Base-by-base conservation (phyloP, 2,888 invertebrate species). In the Pimpla rufipes region DNA sequence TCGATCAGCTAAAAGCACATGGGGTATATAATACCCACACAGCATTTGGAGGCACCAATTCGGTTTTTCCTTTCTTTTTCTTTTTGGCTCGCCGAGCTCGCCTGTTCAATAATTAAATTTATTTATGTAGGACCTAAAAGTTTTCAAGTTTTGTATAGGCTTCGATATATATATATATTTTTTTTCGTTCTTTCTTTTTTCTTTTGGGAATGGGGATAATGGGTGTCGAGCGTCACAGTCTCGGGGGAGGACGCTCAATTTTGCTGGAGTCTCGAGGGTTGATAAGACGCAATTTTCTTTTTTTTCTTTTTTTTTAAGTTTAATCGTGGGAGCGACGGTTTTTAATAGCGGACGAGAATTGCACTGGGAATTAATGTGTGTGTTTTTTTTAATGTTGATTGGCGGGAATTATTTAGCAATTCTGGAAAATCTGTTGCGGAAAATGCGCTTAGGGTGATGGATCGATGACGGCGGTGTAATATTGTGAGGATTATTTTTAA, bases 401-500 rank as follows among this genome's bases (percentile, higher is more conserved):
- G 1, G 18, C 18, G 1, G 16, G 2, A 16, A 47, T 47, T 47
- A 47, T 45, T 16, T 3, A 47, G 11, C 3, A 47, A 1, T 16
- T n/a, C 6, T 1, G 4, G n/a, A 3, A n/a, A 57, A 57, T 23
- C 1, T 7, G 1, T 5, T 3, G 21, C 55, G 82, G 67, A 67
- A 67, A 82, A 78, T 82, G 78, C 57, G 47, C 42, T 80, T n/a
- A 76, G 40, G 77, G 71, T 67, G 23, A 57, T 42, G 57, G 57
- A 71, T 71, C 42, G 57, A 40, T 45, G 57, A 90, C 89, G 89
- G 88, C 86, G 85, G 85, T 85, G 90, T 90, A 90, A 90, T 89
- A 89, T 88, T 87, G 87, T 87, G 87, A 89, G 89, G 90, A 90
- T 90, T 90, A 90, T 21, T 90, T 90, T 90, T 88, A 90, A 85